Evolutionary conservation across 1,140 invertebrate genomes (phyloP).

Genomic region (Schlechtendalia chinensis): DNA sequence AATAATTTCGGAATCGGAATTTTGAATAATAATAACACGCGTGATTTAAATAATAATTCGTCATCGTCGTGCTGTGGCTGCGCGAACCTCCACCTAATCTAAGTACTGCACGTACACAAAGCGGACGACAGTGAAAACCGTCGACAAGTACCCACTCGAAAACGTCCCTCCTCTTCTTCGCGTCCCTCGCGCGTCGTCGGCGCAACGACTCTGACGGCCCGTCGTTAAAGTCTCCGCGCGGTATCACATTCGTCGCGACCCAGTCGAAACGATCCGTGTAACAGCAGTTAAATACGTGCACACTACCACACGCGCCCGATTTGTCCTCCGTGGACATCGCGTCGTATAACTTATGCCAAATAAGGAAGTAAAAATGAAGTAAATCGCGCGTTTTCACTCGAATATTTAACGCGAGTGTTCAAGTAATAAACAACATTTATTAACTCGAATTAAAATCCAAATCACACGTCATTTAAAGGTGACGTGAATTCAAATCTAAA

Average conservation of each 20-base stretch:
- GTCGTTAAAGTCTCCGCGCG: conserved; percentile 8
- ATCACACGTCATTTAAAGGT: no score
- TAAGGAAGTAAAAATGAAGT: no score
- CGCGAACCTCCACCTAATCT: neutral
- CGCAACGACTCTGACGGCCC: neutral
- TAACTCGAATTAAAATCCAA: no score
- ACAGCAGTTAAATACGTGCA: neutral
- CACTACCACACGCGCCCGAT: neutral
- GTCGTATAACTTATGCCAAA: neutral
- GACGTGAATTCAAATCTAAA: no score
- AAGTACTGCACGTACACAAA: neutral
- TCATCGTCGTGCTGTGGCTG: conserved; percentile 20
- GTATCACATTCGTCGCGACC: neutral
- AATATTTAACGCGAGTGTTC: no score
- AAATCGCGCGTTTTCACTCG: no score
- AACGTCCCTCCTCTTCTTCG: neutral
- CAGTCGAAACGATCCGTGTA: neutral
- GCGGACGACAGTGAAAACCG: neutral
- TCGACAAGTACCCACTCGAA: conserved; percentile 31
- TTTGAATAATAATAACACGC: conserved; percentile 50
- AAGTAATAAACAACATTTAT: no score
- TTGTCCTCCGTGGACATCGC: neutral
- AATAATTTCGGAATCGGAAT: conserved; percentile 43
- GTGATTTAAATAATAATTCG: conserved; percentile 45
- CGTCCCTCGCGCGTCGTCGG: neutral